A percentile compares a stretch with the other conserved stretches of the same genome.
These are phyloP conservation scores for Dyspetes luteomarginatus DNA, from an alignment of 2,888 invertebrate species.

Conservation along the genomic window DNA sequence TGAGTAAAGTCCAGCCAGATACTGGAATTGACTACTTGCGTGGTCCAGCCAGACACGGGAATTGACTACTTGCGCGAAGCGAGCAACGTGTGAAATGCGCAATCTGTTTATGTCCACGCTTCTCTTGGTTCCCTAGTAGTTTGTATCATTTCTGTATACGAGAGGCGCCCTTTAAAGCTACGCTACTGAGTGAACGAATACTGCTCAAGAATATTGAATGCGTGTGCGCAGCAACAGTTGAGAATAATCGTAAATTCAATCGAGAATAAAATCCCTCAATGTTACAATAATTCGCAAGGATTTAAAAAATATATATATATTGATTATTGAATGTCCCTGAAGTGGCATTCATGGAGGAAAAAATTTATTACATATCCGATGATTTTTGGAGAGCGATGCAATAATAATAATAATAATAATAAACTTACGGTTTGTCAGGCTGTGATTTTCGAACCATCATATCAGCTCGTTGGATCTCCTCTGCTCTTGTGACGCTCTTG, in stretches of 20 bases:
- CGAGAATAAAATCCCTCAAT: neutral
- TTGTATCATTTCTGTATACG: neutral
- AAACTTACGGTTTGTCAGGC: slow-evolving; percentile 94
- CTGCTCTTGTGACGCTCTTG: slow-evolving; percentile 94
- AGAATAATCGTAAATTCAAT: neutral
- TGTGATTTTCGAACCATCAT: slow-evolving; percentile 91
- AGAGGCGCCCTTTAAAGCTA: neutral
- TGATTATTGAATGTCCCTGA: no score
- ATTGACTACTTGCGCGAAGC: slow-evolving; percentile 14
- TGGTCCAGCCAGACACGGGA: neutral
- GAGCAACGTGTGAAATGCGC: neutral
- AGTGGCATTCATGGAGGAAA: no score
- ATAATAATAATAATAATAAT: slow-evolving; percentile 19
- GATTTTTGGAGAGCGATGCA: slow-evolving; percentile 54
- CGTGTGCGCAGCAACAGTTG: slow-evolving; percentile 9
- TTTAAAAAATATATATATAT: no score
- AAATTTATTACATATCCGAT: no score
- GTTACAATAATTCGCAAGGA: no score
- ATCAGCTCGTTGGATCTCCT: slow-evolving; percentile 93
- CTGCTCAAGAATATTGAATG: slow-evolving; percentile 4
- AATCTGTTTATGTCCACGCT: neutral
- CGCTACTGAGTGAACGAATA: neutral
- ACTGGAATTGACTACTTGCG: no score
- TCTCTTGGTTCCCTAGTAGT: neutral
- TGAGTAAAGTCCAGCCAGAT: no score